Evolutionary conservation across 2,888 invertebrate species (phyloP), one percentile per base, ranked within the genome.

Genomic region (Tryphoninae sp.): DNA sequence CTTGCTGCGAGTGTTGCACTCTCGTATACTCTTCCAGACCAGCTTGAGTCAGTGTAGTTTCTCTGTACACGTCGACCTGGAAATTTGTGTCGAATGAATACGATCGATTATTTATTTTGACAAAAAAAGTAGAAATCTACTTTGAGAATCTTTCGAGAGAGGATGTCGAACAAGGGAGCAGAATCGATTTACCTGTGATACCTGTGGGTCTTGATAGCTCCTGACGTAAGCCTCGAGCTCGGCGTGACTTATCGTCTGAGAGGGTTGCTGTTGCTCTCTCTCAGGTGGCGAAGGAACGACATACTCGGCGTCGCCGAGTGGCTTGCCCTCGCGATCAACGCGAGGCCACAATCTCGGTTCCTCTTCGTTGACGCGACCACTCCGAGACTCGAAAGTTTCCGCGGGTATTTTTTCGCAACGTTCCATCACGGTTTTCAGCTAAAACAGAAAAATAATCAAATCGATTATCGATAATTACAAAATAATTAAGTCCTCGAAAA

Each of bases 361-460:
- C 85, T 93, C 92, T 74, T 92, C 92, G 83, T 82, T 84, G 68
- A 78, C 84, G 65, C 86, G 88, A 67, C 89, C 87, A 72, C 87
- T 86, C 33, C 93, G 93, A 13, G 93, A 92, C 89, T 94, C 94
- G 90, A 93, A 94, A 61, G 93, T 92, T 86, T 94, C 94, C 3
- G 93, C 93, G 13, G 93, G 93, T 84, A 94, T 94, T 89, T 94
- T 94, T 90, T 95, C 95, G 90, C 94, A 94, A 87, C 94, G 93
- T 92, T 95, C 95, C 94, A 95, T 94, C 86, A 95, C 95, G 85
- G 95, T 95, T 91, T 95, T 95, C 87, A 95, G 91, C 93, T 95
- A 94, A 16, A 61, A 61, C 1, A 33, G 90, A 93, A 91, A 53
- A 90, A 90, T 33, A 33, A 33, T 33, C 33, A 6, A 33, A 33